Evolutionary conservation across 2,888 invertebrate species (phyloP).

Genomic region (Eugnorisma glareosa): DNA sequence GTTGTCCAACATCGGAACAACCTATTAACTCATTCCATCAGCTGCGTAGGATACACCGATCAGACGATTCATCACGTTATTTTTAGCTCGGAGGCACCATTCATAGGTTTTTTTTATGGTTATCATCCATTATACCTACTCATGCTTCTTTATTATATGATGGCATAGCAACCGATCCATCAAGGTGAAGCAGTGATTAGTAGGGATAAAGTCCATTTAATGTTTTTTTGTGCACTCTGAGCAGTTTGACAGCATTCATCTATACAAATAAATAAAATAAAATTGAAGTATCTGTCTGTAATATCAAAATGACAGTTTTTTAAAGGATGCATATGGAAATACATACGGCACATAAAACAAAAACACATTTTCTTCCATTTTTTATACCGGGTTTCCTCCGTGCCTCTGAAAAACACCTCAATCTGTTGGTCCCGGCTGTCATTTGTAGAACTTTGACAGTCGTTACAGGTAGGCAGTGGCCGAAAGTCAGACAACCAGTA

Average conservation of each 20-base stretch:
- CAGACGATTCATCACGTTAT: slow-evolving; percentile 39
- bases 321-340: too few relatives aligned
- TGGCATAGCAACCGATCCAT: not conserved
- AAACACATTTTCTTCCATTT: too few relatives aligned
- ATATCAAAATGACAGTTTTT: too few relatives aligned
- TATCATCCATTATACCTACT: not conserved
- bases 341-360: too few relatives aligned
- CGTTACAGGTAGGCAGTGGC: too few relatives aligned
- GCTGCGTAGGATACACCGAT: slow-evolving; percentile 19
- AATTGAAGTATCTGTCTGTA: too few relatives aligned
- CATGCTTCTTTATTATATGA: not conserved
- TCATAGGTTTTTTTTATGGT: slow-evolving; percentile 40
- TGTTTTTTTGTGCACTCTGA: not conserved
- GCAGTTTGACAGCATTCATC: not conserved
- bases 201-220: not conserved
- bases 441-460: too few relatives aligned
- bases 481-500: too few relatives aligned
- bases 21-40: slow-evolving; percentile 22
- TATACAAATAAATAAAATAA: too few relatives aligned
- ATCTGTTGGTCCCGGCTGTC: too few relatives aligned
- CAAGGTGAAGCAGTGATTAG: slow-evolving; percentile 25
- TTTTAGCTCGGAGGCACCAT: slow-evolving; percentile 37
- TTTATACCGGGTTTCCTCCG: too few relatives aligned
- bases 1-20: not conserved
- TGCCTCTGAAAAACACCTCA: too few relatives aligned